These are phyloP conservation scores for Sylvia borin DNA, from an alignment of 2,797 vertebrate genomes.

Conservation along the genomic window DNA sequence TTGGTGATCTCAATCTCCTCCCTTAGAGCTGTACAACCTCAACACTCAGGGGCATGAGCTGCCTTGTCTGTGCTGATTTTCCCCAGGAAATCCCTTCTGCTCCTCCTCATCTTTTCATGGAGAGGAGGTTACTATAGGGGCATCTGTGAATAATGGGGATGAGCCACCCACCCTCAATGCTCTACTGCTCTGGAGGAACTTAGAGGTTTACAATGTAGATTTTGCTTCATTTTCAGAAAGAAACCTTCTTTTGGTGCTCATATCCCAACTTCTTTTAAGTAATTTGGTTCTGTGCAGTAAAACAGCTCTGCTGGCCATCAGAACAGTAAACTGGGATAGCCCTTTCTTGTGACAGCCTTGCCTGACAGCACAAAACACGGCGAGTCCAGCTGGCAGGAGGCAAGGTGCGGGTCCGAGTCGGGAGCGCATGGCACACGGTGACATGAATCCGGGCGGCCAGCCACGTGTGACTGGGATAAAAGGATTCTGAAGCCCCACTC, in stretches of 20 bases:
- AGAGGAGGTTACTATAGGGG: background rate
- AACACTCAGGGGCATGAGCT: background rate
- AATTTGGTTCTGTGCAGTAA: background rate
- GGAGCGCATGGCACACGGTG: accelerated
- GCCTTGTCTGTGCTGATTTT: background rate
- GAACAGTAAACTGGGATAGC: background rate
- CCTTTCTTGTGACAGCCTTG: background rate
- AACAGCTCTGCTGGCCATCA: background rate
- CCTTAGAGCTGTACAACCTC: background rate
- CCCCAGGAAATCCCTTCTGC: background rate
- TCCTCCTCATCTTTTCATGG: background rate
- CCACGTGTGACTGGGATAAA: background rate
- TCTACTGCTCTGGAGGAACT: background rate
- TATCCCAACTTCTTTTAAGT: background rate
- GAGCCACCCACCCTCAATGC: background rate
- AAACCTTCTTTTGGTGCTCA: background rate
- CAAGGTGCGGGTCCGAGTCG: accelerated
- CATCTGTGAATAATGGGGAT: background rate
- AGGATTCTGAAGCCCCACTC: background rate
- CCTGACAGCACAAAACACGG: background rate
- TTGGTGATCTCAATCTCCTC: background rate
- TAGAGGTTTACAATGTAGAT: background rate
- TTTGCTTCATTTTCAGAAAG: background rate
- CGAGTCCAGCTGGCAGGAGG: background rate
- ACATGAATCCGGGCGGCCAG: accelerated